Base-by-base conservation (phyloP, 2,113 vertebrate genomes). In the Mesitornis unicolor region DNA sequence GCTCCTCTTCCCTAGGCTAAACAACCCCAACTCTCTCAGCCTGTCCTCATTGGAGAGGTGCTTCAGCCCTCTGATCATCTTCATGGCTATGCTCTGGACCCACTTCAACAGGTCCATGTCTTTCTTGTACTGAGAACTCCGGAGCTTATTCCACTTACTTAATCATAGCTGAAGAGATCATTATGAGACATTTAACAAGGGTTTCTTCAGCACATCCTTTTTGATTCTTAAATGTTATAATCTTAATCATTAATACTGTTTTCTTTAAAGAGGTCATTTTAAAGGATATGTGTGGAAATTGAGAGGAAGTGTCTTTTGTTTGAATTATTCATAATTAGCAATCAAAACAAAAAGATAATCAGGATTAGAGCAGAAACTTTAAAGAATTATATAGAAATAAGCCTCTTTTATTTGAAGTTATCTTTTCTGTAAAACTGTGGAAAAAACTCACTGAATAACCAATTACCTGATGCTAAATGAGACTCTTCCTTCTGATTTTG, bases 221-320 rank as follows among this genome's bases (percentile, higher is more conserved):
- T 89, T 87, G 28, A 87, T 92, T 90, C 45, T 11, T 75, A 18
- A 4, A 6, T 68, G 20, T 77, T 64, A 54, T 70, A 38, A 83
- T 60, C 33, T 90, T 89, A 93, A 83, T 78, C n/a, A 69, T 4
- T 2, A 45, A 25, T 3, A n/a, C 1, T 35, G 11, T 64, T 84
- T 42, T 59, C 20, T 68, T 35, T 50, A 82, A 71, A 51, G 3
- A 74, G 22, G 3, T 11, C 0, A 70, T 65, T 95, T 77, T 92
- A 64, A 85, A 45, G 6, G 19, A 59, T 14, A 38, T 22, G 3
- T 83, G 20, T 54, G 13, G 16, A 29, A 54, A 60, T 11, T 38
- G 5, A 2, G 3, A 4, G 2, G 1, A 3, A 1, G 1, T 60
- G 6, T 26, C 10, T 48, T 57, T 81, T 56, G 9, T 75, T 67